Conservation (phyloP, 2,888 invertebrate species). For the Pseudeuparius sepicola region DNA sequence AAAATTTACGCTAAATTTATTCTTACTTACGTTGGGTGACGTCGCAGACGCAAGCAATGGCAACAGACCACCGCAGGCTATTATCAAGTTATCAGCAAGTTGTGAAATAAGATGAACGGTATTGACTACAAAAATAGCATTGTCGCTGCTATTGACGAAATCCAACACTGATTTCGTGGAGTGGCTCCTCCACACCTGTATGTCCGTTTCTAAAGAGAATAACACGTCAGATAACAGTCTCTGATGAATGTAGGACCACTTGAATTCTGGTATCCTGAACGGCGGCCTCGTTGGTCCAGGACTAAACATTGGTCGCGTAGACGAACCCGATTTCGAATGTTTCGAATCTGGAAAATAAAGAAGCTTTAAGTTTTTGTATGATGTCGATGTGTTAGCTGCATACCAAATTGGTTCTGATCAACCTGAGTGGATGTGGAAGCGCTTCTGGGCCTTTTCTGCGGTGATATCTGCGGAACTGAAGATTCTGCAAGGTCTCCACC, state of each 20-base stretch:
- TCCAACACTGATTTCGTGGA: conserved; percentile 95
- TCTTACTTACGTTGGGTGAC: conserved; percentile 82
- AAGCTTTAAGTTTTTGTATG: too few relatives aligned
- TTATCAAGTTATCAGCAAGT: conserved; percentile 96
- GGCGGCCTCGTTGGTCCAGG: conserved; percentile 89
- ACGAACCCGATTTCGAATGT: conserved; percentile 52
- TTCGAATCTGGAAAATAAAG: conserved; percentile 34
- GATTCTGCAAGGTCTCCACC: conserved; percentile 32
- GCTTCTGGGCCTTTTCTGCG: conserved; percentile 64
- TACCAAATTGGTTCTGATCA: conserved; percentile 77
- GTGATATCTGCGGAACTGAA: conserved; percentile 43
- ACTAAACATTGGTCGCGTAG: conserved; percentile 81
- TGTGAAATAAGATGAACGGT: conserved; percentile 99
- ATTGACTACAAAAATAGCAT: conserved; percentile 98
- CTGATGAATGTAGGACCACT: conserved; percentile 99
- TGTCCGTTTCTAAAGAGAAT: conserved; percentile 94
- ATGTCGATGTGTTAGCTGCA: too few relatives aligned
- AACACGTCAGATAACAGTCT: conserved; percentile 90
- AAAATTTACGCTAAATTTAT: too few relatives aligned
- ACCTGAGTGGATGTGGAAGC: conserved; percentile 75
- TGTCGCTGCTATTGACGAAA: conserved; percentile 96
- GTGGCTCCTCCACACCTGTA: conserved; percentile 86
- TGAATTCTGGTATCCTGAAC: conserved; percentile 98
- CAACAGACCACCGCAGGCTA: conserved; percentile 93
- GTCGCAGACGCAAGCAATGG: conserved; percentile 96